Base-by-base conservation (phyloP, 1,140 invertebrate genomes). In the Zaprionus vittiger region DNA sequence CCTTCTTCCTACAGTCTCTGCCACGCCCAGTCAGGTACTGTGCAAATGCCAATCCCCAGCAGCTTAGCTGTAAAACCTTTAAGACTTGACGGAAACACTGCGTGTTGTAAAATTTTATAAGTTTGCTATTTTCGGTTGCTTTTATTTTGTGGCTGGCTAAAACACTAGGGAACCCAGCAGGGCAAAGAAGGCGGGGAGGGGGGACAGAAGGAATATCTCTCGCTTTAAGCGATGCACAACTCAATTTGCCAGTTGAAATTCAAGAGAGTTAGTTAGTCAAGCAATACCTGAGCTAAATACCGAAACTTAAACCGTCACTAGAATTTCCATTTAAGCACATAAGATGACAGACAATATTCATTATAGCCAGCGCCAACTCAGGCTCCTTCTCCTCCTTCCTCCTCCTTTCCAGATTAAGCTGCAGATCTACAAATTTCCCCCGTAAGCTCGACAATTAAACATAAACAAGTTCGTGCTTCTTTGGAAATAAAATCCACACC, bases 101-200 rank as follows among this genome's bases (percentile, higher is more conserved):
- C 44, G 77, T 78, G 83, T 73, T 78, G 87, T 91, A 87, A 91
- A 91, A 87, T 91, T 87, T 91, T 91, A 87, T 83, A 89, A 81
- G 84, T 81, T 80, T 60, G 69, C 77, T 67, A 81, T 83, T 89
- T 79, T 67, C 70, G 69, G 67, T 68, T 63, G 78, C 71, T 72
- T 86, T 86, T 79, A 80, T 86, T 83, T 81, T 73, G 80, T 65
- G 56, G 62, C 49, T 2, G 55, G 14, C 72, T 69, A 72, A 78
- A 68, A 26, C 20, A 1, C 52, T 26, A 11, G 24, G 52, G 24
- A 26, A 4, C 14, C 2, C 41, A 47, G 15, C 38, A 47, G 41
- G n/a, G 4, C n/a, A 7, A 9, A 3, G 47, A 55, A 26, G n/a
- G 47, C 26, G 17, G 17, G 31, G 9, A 17, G 3, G 28, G n/a